These are phyloP conservation scores for Adela reaumurella DNA, from an alignment of 2,888 invertebrate genomes.

Conservation along the genomic window DNA sequence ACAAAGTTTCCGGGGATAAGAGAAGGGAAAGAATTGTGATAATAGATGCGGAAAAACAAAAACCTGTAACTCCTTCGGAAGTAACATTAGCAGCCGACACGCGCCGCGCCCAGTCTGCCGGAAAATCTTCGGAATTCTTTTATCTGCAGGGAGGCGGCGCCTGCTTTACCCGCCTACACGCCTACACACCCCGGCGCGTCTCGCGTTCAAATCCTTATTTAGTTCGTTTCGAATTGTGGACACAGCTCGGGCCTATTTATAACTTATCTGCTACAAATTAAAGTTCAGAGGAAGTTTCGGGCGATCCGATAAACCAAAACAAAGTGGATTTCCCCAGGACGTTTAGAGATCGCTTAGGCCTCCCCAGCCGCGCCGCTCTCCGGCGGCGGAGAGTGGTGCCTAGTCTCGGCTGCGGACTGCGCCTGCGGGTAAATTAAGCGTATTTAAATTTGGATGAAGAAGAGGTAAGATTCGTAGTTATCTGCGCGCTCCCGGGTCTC, in stretches of 20 bases:
- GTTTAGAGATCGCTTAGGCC: neutral
- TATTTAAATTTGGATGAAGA: neutral
- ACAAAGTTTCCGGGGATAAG: too few relatives aligned
- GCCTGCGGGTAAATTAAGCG: neutral
- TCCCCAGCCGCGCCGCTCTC: too few relatives aligned
- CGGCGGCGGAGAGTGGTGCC: neutral
- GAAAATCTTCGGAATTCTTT: neutral
- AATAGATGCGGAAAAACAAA: neutral
- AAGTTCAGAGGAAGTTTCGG: neutral
- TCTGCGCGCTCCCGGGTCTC: neutral
- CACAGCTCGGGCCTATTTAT: neutral
- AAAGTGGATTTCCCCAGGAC: neutral
- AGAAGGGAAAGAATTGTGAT: neutral
- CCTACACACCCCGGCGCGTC: neutral
- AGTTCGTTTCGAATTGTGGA: neutral
- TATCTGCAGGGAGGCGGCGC: neutral
- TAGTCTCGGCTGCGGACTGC: neutral
- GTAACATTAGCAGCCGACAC: neutral
- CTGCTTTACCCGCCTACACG: neutral
- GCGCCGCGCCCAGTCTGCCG: neutral
- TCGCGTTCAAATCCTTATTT: too few relatives aligned
- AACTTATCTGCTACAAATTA: neutral
- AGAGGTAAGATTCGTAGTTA: neutral
- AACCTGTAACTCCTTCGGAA: neutral
- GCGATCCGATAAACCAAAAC: neutral